Base-by-base conservation (phyloP, 1,140 invertebrate species). In the Cotesia vestalis region DNA sequence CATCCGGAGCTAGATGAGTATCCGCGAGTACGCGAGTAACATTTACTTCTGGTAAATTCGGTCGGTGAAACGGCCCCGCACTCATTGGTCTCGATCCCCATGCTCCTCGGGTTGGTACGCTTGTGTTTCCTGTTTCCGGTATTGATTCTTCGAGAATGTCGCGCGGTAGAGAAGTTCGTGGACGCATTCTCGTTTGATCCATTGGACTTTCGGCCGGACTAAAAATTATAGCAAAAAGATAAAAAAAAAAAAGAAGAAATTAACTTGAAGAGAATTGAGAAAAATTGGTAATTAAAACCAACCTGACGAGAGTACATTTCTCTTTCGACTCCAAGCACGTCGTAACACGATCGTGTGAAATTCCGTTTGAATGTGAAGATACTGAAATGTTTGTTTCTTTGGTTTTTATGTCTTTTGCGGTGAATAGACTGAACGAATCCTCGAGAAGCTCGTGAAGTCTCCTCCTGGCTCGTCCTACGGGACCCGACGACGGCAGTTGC, bases 371-470 rank as follows among this genome's bases (percentile, higher is more conserved):
- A 60, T 17, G 75, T 20, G 78, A 51, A 57, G 69, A 35, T 34
- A 73, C 34, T 38, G 73, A 74, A 5, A 70, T 72, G 27, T 1
- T 60, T 60, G 5, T 11, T 35, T 87, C 80, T 61, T 82, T 82
- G 38, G 83, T 82, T 75, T 86, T 89, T 2, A 78, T 81, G 57
- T 89, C 87, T 75, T 87, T 85, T 64, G 85, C 89, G 46, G 88
- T 89, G 76, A 92, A 91, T 35, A 91, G 84, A 75, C 88, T 91
- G 78, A 92, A 91, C 1, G 91, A 91, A 73, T 92, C 91, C 76
- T 92, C 91, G 14, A 92, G 82, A 5, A 92, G 85, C 71, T 92
- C 90, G 76, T 92, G 90, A 72, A 92, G 91, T 66, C 91, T 82
- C 78, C 88, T 88, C 40, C 90, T 84, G 79, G 91, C 90, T 72